Conservation (phyloP, 2,888 invertebrate genomes). For the Euproctis similis region DNA sequence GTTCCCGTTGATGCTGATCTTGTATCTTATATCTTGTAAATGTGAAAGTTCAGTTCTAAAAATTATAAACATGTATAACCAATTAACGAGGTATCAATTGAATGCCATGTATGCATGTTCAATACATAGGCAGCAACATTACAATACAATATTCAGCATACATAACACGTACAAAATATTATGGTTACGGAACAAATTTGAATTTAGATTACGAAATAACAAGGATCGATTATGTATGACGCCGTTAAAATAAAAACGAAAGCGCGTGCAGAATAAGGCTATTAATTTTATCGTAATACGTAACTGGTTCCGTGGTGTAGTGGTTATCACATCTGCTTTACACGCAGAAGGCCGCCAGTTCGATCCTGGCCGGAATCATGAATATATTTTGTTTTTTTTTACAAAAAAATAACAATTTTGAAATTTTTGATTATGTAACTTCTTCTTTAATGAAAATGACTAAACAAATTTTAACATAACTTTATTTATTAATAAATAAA, state of each 20-base stretch:
- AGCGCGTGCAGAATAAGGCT: slow-evolving; percentile 1
- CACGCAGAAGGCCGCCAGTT: slow-evolving; percentile 73
- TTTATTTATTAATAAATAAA: no score
- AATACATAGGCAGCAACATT: slow-evolving; percentile 11
- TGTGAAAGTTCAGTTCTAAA: no score
- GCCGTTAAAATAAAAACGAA: slow-evolving; percentile 10
- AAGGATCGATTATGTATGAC: slow-evolving; percentile 8
- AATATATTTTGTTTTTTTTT: slow-evolving; percentile 31
- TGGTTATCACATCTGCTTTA: slow-evolving; percentile 92
- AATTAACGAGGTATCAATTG: slow-evolving; percentile 1
- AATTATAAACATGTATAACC: no score
- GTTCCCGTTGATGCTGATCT: no score
- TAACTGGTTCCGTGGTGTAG: slow-evolving; percentile 85
- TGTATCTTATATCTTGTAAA: no score
- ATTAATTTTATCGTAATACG: not conserved
- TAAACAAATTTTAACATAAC: no score
- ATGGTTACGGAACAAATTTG: slow-evolving; percentile 4
- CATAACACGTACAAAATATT: slow-evolving; percentile 11
- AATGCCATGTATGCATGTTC: slow-evolving; percentile 4
- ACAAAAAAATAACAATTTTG: no score
- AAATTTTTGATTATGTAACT: not conserved
- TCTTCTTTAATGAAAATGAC: no score
- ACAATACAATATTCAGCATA: slow-evolving; percentile 12
- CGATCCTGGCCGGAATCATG: slow-evolving; percentile 72
- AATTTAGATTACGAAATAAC: slow-evolving; percentile 10